Percentiles rank a stretch among this genome's conserved stretches.
Evolutionary conservation across 2,888 invertebrate species (phyloP).

Genomic region (Synanthedon myopaeformis): DNA sequence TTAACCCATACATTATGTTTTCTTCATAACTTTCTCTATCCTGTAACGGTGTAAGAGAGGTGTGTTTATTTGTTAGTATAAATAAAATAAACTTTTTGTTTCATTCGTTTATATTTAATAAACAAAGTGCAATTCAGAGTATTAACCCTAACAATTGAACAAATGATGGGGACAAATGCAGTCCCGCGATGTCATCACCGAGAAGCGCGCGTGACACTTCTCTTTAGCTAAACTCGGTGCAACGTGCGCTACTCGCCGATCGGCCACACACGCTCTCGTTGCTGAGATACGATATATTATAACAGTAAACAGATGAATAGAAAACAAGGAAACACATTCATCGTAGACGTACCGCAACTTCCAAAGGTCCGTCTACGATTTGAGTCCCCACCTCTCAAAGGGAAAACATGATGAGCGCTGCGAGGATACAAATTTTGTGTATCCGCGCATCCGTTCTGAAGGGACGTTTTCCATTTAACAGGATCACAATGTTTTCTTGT

Average conservation of each 20-base stretch:
- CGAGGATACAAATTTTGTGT: slow-evolving; percentile 54
- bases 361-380: slow-evolving; percentile 54
- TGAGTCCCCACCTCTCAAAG: slow-evolving; percentile 34
- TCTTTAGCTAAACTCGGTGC: slow-evolving; percentile 5
- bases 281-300: slow-evolving; percentile 30
- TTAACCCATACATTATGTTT: too few relatives aligned
- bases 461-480: slow-evolving; percentile 51
- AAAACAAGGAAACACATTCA: slow-evolving; percentile 40
- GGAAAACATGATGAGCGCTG: slow-evolving; percentile 50
- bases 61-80: slow-evolving; percentile 9
- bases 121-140: slow-evolving; percentile 72
- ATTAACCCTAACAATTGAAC: slow-evolving; percentile 69
- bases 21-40: too few relatives aligned
- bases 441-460: slow-evolving; percentile 46
- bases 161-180: slow-evolving; percentile 52
- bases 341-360: slow-evolving; percentile 61
- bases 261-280: slow-evolving; percentile 46
- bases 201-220: slow-evolving; percentile 31
- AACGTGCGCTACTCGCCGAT: slow-evolving; percentile 35
- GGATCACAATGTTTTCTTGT: slow-evolving; percentile 47
- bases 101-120: slow-evolving; percentile 72
- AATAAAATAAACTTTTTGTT: slow-evolving; percentile 30
- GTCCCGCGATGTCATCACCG: slow-evolving; percentile 43
- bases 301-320: slow-evolving; percentile 35
- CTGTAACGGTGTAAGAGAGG: too few relatives aligned